Conservation (phyloP, 2,797 vertebrate species). For the Aselliscus stoliczkanus region DNA sequence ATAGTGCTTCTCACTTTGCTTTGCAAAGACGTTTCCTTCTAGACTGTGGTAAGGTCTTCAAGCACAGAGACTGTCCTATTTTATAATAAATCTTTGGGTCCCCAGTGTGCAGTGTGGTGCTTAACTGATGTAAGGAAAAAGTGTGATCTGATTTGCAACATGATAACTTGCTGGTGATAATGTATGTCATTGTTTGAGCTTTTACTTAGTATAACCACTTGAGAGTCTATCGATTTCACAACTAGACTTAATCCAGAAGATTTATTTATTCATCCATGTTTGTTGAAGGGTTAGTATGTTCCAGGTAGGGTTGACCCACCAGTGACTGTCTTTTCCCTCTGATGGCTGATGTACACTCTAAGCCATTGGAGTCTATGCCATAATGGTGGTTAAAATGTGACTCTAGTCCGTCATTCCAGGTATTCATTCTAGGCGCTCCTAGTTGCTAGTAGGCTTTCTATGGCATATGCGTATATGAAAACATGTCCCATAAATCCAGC, state of each 20-base stretch:
- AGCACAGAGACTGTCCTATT: not conserved
- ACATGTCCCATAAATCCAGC: not conserved
- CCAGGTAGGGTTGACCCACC: not conserved
- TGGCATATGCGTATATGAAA: not conserved
- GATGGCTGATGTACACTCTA: not conserved
- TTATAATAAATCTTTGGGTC: not conserved
- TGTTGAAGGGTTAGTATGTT: not conserved
- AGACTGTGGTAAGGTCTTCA: not conserved
- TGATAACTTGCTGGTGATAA: constrained; percentile 17
- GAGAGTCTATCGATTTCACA: not conserved
- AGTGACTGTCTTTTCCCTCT: not conserved
- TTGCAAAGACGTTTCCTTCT: not conserved
- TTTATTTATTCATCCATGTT: not conserved
- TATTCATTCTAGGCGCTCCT: not conserved
- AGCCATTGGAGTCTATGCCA: not conserved
- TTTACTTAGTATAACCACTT: constrained; percentile 6
- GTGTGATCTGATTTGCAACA: not conserved
- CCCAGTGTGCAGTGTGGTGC: not conserved
- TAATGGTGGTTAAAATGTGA: not conserved
- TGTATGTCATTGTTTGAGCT: constrained; percentile 18
- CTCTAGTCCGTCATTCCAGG: not conserved
- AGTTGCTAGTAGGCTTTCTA: not conserved
- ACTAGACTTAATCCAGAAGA: not conserved
- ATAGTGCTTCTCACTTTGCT: not conserved
- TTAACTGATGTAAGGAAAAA: constrained; percentile 1